Evolutionary conservation across 2,113 vertebrate species (phyloP), one percentile per base, ranked within the genome.

Genomic region (Nannobrachium achirus): DNA sequence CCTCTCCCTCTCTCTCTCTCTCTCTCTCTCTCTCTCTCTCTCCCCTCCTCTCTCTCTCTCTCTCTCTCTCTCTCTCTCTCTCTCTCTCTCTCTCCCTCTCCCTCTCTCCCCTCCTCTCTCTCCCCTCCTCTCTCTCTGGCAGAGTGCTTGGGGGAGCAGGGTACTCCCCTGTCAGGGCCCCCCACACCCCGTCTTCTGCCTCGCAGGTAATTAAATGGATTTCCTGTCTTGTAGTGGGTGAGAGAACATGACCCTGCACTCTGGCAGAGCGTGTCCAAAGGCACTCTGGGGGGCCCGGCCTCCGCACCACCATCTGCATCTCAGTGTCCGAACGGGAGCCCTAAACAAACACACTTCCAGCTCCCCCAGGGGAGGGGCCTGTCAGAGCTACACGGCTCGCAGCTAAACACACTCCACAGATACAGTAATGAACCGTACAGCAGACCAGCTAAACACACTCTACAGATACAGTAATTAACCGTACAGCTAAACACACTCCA

Each of bases 201-300:
- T 97, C 97, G 95, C 94, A 97, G 94, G 96, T 98, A 99, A 99
- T 98, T 99, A 98, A 97, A 98, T 98, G 94, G 97, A 99, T 99
- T 98, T 99, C 95, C 96, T 98, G 96, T 99, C 97, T 96, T 98
- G 96, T 98, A 97, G 93, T 95, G 94, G 91, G 93, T 61, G 42
- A 91, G 92, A 93, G 95, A 96, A 97, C 95, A 97, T 94, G 96
- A 95, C 93, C 94, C 94, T 94, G 94, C 94, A 96, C 92, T 94
- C 92, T 85, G 85, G 86, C 86, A 84, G 93, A 80, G 94, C 93
- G 91, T 92, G 87, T 95, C 85, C 89, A 92, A 94, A 94, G 93
- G 83, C 92, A 94, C 94, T 95, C 94, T 85, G 86, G 93, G 86
- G 93, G 93, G 94, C 25, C 93, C 91, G 86, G 93, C n/a, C 92